Conservation (phyloP, 2,113 vertebrate species). For the Acrocephalus arundinaceus region DNA sequence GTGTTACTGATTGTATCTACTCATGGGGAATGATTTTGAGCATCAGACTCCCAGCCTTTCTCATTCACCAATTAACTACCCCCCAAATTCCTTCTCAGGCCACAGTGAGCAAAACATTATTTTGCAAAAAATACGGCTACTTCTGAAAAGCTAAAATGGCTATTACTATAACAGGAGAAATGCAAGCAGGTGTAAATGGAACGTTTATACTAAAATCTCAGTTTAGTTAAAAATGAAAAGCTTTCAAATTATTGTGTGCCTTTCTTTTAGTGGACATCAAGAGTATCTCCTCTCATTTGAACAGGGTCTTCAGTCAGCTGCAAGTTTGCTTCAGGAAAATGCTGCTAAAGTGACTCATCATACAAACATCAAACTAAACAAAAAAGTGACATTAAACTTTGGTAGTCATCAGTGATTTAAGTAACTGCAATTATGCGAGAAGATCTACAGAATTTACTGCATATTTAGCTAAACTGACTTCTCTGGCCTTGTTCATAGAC, state of each 20-base stretch:
- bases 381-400: neutral
- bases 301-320: neutral
- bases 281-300: neutral
- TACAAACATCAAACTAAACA: neutral
- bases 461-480: neutral
- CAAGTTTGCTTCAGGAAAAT: neutral
- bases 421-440: neutral
- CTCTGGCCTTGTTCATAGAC: neutral
- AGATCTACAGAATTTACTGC: neutral
- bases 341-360: neutral
- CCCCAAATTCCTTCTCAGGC: neutral
- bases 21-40: neutral
- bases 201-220: neutral
- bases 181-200: neutral
- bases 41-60: neutral
- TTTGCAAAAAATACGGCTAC: neutral
- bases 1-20: neutral
- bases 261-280: neutral
- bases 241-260: neutral
- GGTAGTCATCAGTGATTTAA: neutral
- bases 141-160: neutral
- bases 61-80: neutral
- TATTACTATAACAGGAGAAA: neutral
- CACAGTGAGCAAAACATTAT: neutral
- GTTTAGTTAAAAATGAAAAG: neutral